These are phyloP conservation scores for Orycteropus afer DNA, from an alignment of 2,113 vertebrate species.

Conservation along the genomic window DNA sequence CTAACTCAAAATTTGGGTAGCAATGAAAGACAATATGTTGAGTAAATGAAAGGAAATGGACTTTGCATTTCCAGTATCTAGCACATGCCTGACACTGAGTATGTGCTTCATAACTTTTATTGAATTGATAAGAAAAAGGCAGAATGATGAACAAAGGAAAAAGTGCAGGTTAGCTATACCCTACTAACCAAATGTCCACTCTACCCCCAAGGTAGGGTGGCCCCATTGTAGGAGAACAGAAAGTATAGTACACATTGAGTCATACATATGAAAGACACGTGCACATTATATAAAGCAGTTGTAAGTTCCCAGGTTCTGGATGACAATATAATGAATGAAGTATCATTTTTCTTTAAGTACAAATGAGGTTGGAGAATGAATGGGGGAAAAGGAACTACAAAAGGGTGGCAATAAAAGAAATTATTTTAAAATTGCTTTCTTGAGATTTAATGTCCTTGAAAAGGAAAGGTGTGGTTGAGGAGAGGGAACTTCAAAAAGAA, in stretches of 20 bases:
- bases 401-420: slow-evolving; percentile 58
- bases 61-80: background rate
- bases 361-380: slow-evolving; percentile 60
- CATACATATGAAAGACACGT: background rate
- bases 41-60: background rate
- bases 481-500: slow-evolving; percentile 65
- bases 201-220: background rate
- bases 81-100: background rate
- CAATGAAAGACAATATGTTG: background rate
- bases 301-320: background rate
- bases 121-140: background rate
- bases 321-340: slow-evolving; percentile 26
- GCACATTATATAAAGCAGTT: background rate
- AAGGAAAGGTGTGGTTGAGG: slow-evolving; percentile 62
- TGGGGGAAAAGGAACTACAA: slow-evolving; percentile 32
- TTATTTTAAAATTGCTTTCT: slow-evolving; percentile 63
- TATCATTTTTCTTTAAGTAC: slow-evolving; percentile 62
- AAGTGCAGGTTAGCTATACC: background rate
- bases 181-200: background rate
- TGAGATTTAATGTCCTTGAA: slow-evolving; percentile 63
- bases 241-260: background rate
- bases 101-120: background rate
- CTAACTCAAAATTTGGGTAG: background rate
- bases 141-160: background rate
- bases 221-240: background rate